Evolutionary conservation across 2,888 invertebrate species (phyloP).

Genomic region (Nasonovia ribisnigri): DNA sequence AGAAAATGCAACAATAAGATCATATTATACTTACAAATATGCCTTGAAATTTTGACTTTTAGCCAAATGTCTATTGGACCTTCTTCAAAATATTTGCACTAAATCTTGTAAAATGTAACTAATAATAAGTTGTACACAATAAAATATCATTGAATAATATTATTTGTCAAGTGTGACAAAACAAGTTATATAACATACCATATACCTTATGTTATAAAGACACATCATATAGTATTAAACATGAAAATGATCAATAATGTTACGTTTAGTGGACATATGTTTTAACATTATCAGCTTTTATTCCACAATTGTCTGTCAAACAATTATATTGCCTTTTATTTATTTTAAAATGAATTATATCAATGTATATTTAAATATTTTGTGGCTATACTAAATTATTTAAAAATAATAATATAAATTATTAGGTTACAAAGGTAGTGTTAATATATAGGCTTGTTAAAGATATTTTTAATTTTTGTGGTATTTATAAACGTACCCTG

Average conservation of each 20-base stretch:
- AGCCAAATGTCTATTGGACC: conserved; percentile 7
- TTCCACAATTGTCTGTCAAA: neutral
- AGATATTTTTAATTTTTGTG: neutral
- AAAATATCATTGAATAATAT: neutral
- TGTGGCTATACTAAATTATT: too few species aligned
- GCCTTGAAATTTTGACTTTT: conserved; percentile 25
- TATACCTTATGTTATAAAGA: neutral
- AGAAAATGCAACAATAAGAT: neutral
- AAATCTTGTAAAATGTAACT: conserved; percentile 10
- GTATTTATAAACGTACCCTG: neutral
- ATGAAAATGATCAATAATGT: neutral
- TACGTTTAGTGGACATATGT: neutral
- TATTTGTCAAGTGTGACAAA: neutral
- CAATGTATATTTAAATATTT: too few species aligned
- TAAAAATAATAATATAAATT: neutral
- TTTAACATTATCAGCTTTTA: neutral
- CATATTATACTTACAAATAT: neutral
- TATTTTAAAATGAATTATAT: neutral
- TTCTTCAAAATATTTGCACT: neutral
- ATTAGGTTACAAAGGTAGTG: neutral
- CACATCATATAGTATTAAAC: neutral
- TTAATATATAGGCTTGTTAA: neutral
- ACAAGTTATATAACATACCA: neutral
- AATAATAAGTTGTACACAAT: conserved; percentile 41
- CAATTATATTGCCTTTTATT: neutral